Percentiles rank a stretch among this genome's conserved stretches.
Evolutionary conservation across 2,888 invertebrate genomes (phyloP).

Genomic region (Epirrita christyi): DNA sequence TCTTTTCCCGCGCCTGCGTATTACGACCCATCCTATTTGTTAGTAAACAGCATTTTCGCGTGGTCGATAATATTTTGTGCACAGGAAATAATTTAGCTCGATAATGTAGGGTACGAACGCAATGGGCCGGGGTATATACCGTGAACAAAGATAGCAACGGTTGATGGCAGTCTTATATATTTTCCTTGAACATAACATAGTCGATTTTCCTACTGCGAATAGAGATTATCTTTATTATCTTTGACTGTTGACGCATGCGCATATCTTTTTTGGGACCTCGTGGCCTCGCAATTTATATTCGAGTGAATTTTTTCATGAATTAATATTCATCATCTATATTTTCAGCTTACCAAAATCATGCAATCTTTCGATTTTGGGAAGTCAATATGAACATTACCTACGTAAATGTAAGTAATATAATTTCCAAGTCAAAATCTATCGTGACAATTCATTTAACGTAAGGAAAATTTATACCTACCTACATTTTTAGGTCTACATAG

Average conservation of each 20-base stretch:
- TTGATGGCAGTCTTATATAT: conserved; percentile 36
- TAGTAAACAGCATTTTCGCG: conserved; percentile 60
- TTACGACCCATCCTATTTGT: conserved; percentile 51
- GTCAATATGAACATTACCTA: conserved; percentile 13
- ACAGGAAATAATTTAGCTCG: conserved; percentile 52
- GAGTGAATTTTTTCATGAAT: conserved; percentile 29
- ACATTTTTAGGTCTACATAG: neutral
- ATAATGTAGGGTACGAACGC: conserved; percentile 40
- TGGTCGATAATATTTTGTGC: conserved; percentile 64
- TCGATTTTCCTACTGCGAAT: conserved; percentile 35
- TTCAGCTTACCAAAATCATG: conserved; percentile 21
- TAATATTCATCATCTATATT: conserved; percentile 24
- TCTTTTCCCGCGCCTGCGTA: conserved; percentile 56
- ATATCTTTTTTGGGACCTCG: conserved; percentile 21
- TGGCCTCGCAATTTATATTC: conserved; percentile 27
- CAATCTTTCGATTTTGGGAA: conserved; percentile 24
- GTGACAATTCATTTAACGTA: conserved; percentile 2
- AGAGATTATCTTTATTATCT: conserved; percentile 33
- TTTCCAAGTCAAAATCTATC: conserved; percentile 27
- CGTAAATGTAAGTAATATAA: conserved; percentile 11
- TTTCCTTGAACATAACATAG: conserved; percentile 34
- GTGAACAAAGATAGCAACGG: conserved; percentile 39
- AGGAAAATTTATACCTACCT: neutral
- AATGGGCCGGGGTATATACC: conserved; percentile 39
- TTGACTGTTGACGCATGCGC: conserved; percentile 32